Evolutionary conservation across 2,113 vertebrate genomes (phyloP), one percentile per base, ranked within the genome.

Genomic region (Phoxinus phoxinus): DNA sequence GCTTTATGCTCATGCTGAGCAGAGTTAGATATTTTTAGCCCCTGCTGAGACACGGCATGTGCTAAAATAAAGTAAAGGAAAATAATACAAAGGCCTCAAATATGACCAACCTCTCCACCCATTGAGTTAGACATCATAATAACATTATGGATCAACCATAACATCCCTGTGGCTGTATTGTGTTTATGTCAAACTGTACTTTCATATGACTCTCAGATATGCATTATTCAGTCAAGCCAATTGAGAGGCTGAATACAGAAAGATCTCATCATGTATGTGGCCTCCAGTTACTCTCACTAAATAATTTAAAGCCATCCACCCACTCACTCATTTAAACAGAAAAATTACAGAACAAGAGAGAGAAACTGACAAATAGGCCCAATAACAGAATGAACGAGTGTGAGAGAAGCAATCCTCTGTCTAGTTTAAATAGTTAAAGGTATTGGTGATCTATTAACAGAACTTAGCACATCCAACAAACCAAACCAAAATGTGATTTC

Each of bases 151-250:
- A 44, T 48, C n/a, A 86, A 73, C 41, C n/a, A 71, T 53, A 56
- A 83, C 65, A 83, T 37, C 65, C 81, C 48, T 13, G 19, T 46
- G 80, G 51, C 81, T 82, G 41, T 78, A 37, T 46, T 59, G 73
- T 74, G 67, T 87, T 37, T 48, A 78, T 83, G 27, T 86, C 85
- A 83, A 81, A 81, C 73, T 27, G 46, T 83, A 76, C 71, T 63
- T 25, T 69, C 81, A 32, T 48, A 65, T 51, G 51, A 78, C 71
- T 76, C 30, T 65, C 51, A 46, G 53, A 32, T 81, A 87, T 89
- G 46, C 37, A 89, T 89, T 89, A 89, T 89, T 89, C 46, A 89
- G 79, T 83, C 41, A n/a, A 67, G 65, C 61, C 86, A 25, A 65
- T 69, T 87, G 83, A 89, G 65, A 78, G 27, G 77, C 37, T 84